These are phyloP conservation scores for Xestia xanthographa DNA, from an alignment of 2,888 invertebrate species.

Conservation along the genomic window DNA sequence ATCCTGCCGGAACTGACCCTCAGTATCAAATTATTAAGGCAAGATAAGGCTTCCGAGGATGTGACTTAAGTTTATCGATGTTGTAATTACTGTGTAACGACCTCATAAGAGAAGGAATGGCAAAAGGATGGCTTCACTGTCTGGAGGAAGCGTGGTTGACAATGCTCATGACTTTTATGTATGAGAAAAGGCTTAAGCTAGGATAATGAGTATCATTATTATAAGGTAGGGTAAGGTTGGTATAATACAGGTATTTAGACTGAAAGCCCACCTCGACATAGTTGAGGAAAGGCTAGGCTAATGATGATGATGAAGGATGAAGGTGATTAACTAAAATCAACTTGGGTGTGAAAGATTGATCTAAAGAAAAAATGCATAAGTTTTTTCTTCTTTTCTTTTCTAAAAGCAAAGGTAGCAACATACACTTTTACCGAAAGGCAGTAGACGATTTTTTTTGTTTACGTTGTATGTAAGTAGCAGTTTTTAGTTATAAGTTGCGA, in stretches of 20 bases:
- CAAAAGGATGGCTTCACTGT: not conserved
- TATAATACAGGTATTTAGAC: no score
- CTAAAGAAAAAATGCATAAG: not conserved
- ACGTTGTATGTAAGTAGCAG: no score
- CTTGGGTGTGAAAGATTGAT: not conserved
- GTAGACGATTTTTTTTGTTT: no score
- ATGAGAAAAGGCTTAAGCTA: not conserved
- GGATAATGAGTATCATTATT: not conserved
- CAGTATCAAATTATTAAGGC: slow-evolving; percentile 42
- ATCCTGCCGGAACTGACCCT: slow-evolving; percentile 42
- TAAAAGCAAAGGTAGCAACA: no score
- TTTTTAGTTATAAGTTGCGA: no score
- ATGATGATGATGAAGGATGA: no score
- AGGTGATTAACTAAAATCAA: not conserved
- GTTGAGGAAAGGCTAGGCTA: no score
- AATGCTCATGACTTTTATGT: not conserved
- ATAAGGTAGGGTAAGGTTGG: not conserved
- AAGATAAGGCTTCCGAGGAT: slow-evolving; percentile 24
- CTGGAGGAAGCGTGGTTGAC: not conserved
- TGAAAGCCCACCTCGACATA: no score
- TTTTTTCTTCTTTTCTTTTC: not conserved
- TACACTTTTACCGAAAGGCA: no score
- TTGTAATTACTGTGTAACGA: slow-evolving; percentile 18
- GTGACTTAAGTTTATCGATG: slow-evolving; percentile 13
- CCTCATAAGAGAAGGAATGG: not conserved